Evolutionary conservation across 2,797 vertebrate genomes (phyloP).

Genomic region (Vultur gryphus): DNA sequence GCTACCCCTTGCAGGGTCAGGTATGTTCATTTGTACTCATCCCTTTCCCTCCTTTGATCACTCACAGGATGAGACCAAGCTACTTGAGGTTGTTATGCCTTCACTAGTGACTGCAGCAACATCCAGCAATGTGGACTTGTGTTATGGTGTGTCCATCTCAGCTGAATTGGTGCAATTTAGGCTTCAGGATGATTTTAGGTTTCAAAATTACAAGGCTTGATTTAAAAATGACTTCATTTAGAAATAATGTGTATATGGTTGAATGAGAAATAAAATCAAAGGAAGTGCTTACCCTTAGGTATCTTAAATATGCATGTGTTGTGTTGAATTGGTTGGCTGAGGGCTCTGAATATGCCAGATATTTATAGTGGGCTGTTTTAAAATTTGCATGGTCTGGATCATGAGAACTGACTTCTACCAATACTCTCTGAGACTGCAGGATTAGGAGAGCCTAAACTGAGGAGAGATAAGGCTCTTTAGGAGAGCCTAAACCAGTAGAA

Average conservation of each 20-base stretch:
- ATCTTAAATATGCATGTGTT: neutral
- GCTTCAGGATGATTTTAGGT: neutral
- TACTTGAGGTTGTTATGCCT: neutral
- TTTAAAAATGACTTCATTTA: neutral
- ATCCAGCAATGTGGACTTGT: neutral
- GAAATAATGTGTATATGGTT: neutral
- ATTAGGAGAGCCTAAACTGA: neutral
- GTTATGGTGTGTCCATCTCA: neutral
- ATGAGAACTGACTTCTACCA: neutral
- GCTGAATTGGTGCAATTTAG: neutral
- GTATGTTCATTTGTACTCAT: neutral
- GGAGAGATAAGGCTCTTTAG: neutral
- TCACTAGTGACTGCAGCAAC: neutral
- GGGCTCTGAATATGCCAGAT: neutral
- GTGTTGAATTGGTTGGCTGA: neutral
- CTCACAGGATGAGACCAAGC: neutral
- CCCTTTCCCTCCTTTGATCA: neutral
- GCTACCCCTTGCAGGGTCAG: rapidly evolving
- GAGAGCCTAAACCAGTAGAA: neutral
- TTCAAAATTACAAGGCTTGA: neutral
- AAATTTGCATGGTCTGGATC: neutral
- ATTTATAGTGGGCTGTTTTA: neutral
- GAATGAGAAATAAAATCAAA: neutral
- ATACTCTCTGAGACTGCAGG: neutral
- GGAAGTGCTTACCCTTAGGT: neutral